Percentiles rank a stretch among this genome's conserved stretches.
Evolutionary conservation across 1,140 invertebrate genomes (phyloP).

Genomic region (Wasmannia auropunctata): DNA sequence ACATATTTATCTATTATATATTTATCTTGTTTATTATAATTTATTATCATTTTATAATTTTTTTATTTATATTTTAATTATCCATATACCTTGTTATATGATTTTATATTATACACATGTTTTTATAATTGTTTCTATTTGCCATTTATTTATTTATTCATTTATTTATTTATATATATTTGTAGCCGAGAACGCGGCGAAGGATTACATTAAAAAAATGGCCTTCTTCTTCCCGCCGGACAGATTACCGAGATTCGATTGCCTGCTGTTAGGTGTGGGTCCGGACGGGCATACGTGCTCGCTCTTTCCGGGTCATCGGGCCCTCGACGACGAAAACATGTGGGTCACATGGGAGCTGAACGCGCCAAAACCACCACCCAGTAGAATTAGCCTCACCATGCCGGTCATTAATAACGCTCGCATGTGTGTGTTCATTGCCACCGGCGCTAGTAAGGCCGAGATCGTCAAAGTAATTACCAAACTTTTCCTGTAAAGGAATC

Average conservation of each 20-base stretch:
- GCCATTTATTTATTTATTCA: conserved; percentile 29
- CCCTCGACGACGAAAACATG: conserved; percentile 88
- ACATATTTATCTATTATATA: neutral
- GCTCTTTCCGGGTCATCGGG: conserved; percentile 94
- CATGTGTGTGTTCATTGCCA: conserved; percentile 93
- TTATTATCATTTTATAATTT: neutral
- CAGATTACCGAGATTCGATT: conserved; percentile 91
- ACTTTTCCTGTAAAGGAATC: neutral
- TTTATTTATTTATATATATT: conserved; percentile 64
- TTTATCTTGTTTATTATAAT: conserved; percentile 15
- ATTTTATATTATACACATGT: neutral
- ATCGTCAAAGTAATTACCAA: conserved; percentile 91
- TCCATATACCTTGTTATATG: neutral
- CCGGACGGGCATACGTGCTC: conserved; percentile 99
- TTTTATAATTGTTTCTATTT: conserved; percentile 25
- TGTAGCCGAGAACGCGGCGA: conserved; percentile 92
- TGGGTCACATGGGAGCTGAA: conserved; percentile 95
- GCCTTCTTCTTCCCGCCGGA: conserved; percentile 87
- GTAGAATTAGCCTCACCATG: conserved; percentile 96
- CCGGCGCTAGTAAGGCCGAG: conserved; percentile 94
- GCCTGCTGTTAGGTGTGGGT: conserved; percentile 97
- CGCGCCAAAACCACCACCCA: conserved; percentile 98
- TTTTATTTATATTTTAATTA: neutral
- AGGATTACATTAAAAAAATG: conserved; percentile 91
- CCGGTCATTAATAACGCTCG: conserved; percentile 96